These are phyloP conservation scores for Tenthredo livida DNA, from an alignment of 2,888 invertebrate species.

Conservation along the genomic window DNA sequence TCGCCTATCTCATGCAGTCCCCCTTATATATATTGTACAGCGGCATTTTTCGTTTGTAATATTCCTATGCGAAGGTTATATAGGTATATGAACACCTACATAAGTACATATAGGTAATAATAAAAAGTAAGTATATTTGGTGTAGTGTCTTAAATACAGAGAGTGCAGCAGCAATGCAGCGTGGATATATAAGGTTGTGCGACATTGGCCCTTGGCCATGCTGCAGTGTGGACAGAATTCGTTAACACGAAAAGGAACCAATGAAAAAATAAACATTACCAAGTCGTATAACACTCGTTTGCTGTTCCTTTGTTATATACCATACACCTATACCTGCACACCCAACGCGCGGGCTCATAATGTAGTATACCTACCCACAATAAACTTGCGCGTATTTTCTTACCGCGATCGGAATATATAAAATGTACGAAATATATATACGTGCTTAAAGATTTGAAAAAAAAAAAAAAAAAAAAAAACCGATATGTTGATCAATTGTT, in stretches of 20 bases:
- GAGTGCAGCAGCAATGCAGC: background rate
- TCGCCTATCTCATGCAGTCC: too few relatives aligned
- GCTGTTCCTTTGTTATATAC: slow-evolving; percentile 38
- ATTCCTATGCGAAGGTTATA: background rate
- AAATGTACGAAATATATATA: background rate
- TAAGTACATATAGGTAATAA: background rate
- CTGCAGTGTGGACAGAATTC: slow-evolving; percentile 33
- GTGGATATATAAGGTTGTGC: background rate
- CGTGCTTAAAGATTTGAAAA: too few relatives aligned
- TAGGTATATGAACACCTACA: background rate
- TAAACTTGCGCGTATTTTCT: background rate
- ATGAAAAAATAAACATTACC: slow-evolving; percentile 46
- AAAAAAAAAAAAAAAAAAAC: too few relatives aligned
- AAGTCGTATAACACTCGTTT: slow-evolving; percentile 46
- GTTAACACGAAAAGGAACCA: slow-evolving; percentile 40
- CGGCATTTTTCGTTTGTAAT: too few relatives aligned
- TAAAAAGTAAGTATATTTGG: background rate
- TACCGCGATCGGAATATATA: background rate
- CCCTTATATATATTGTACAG: too few relatives aligned
- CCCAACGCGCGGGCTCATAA: background rate
- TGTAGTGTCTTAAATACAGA: slow-evolving; percentile 3
- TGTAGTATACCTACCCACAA: too few relatives aligned
- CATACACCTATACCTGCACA: background rate
- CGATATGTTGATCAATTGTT: background rate
- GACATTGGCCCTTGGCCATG: background rate